Evolutionary conservation across 2,888 invertebrate genomes (phyloP), one percentile per base, ranked within the genome.

Genomic region (Drosophila paramelanica): DNA sequence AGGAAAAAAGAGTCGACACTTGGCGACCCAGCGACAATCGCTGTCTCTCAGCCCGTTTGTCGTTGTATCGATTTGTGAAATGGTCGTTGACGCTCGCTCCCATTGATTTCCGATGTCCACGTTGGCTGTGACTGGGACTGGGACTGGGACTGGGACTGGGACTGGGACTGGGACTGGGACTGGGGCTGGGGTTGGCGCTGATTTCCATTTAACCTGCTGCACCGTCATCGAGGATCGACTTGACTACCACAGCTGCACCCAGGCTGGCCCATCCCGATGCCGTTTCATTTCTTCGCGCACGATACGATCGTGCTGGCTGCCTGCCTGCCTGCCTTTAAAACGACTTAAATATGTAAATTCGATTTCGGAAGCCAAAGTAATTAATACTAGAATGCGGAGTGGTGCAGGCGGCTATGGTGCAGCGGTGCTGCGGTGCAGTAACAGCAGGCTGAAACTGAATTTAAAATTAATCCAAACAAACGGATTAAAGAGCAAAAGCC

Each of bases 291-390:
- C 75, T 87, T 77, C 76, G 88, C 83, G 74, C 77, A 81, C 75
- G 88, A 88, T 89, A 88, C 85, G 71, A 88, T 88, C 82, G 74
- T 82, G 72, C 49, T 50, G 50, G 10, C 43, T 56, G 46, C 33
- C 62, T 41, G 64, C 23, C 55, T 70, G 77, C 51, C 67, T 86
- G 83, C 83, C 77, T 85, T 79, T 73, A 84, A 84, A 90, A 91
- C 88, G 90, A 89, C 90, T 89, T 89, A 78, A 89, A 89, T 91
- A 90, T 90, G 90, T 91, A 91, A 90, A 90, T 90, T 89, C 88
- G 89, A 90, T 92, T 92, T 92, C 91, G 91, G 91, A 91, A 91
- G 91, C 91, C 90, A 91, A 90, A 91, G 92, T 91, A 91, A 92
- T 91, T 91, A 91, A 91, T 92, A 91, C 91, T 84, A 84, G 83